A percentile compares a stretch with the other conserved stretches of the same genome.
phyloP scores from a whole-genome alignment of 2,888 invertebrate genomes.

The Nomada hirtipes region DNA sequence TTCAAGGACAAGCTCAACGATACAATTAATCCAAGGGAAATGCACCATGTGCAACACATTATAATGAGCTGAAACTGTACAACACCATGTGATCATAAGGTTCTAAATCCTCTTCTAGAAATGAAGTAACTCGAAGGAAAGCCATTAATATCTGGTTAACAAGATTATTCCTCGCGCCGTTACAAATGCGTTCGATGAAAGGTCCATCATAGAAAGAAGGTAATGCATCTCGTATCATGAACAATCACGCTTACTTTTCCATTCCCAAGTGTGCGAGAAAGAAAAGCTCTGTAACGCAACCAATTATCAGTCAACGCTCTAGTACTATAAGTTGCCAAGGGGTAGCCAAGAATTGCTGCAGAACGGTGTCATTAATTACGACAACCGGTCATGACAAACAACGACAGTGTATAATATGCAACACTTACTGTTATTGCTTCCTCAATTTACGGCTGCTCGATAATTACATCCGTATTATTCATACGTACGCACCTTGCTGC shows the following conservation, averaged over 20 bases:
- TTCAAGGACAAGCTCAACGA: neutral
- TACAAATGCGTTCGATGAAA: neutral
- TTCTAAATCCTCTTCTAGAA: constrained; percentile 11
- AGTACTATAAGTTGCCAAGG: neutral
- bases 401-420: constrained; percentile 21
- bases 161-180: neutral
- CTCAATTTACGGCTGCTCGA: constrained; percentile 18
- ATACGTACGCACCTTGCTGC: constrained; percentile 13
- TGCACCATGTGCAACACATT: neutral
- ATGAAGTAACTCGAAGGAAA: constrained; percentile 15
- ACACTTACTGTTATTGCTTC: constrained; percentile 18
- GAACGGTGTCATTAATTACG: constrained; percentile 21
- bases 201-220: neutral
- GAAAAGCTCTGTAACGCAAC: neutral
- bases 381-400: constrained; percentile 21
- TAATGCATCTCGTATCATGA: neutral
- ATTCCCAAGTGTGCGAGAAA: neutral
- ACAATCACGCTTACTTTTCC: neutral
- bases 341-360: constrained; percentile 6
- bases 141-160: constrained; percentile 17
- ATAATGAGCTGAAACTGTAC: neutral
- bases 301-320: constrained; percentile 7
- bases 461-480: constrained; percentile 42
- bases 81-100: neutral
- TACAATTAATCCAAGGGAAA: neutral